Evolutionary conservation across 1,140 invertebrate genomes (phyloP), one percentile per base, ranked within the genome.

Genomic region (Parapsyche elsis): DNA sequence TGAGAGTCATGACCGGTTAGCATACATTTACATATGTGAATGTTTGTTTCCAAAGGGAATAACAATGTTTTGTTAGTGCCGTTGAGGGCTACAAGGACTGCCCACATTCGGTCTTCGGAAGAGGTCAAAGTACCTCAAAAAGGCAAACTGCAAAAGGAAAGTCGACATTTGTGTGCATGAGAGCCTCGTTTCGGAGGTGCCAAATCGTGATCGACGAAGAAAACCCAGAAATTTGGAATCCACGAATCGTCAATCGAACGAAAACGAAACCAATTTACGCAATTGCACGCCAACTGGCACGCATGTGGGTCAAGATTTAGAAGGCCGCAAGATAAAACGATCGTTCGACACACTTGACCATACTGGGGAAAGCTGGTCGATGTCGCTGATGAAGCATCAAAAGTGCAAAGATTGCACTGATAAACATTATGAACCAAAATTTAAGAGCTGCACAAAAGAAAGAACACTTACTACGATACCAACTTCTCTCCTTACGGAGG

Each of bases 281-380:
- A 5, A 12, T 9, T 23, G 24, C 21, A 23, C 21, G 64, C n/a
- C 24, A 23, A 12, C 24, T 67, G 21, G 23, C 24, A 67, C 64
- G 24, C 64, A 67, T 67, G 64, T 67, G 64, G 64, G 64, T 67
- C 64, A 67, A 67, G 64, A 67, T 67, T n/a, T 67, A 67, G 64
- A 67, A 67, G 64, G 64, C 64, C 64, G 64, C 64, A 26, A 23
- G 5, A 26, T 67, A 67, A 67, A 67, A 67, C 24, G 49, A 53
- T 53, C 49, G 24, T 67, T 67, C 24, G 64, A 67, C 64, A 67
- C 24, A 67, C 64, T 67, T 67, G 64, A 67, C 64, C 64, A 67
- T 67, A 67, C 30, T 9, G 64, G 64, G 64, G 64, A 67, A 67
- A 67, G 64, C 64, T 67, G 24, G 21, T 26, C 14, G 64, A 67